These are phyloP conservation scores for Sinohyriopsis cumingii DNA, from an alignment of 2,888 invertebrate species.

Conservation along the genomic window DNA sequence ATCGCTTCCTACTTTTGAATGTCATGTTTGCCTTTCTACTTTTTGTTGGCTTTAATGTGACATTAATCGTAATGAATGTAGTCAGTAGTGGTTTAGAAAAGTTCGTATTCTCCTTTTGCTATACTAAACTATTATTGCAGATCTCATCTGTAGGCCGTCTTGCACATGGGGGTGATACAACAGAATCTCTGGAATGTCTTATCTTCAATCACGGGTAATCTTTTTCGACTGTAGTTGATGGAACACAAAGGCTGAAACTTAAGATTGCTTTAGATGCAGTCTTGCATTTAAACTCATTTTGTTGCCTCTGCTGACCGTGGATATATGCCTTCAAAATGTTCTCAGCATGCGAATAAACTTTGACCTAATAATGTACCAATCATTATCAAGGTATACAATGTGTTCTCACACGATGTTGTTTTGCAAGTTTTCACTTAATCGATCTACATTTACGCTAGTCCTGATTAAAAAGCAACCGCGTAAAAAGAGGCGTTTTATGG, in stretches of 20 bases:
- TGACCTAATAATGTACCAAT: neutral
- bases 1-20: too few species aligned
- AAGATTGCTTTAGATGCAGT: neutral
- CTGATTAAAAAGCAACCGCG: slow-evolving; percentile 5
- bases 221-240: slow-evolving; percentile 7
- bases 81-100: too few species aligned
- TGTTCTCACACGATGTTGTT: neutral
- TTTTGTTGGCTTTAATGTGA: too few species aligned
- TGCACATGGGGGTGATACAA: slow-evolving; percentile 12
- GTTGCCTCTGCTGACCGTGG: slow-evolving; percentile 5
- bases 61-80: too few species aligned
- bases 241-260: slow-evolving; percentile 4
- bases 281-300: neutral
- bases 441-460: neutral
- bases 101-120: too few species aligned
- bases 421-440: slow-evolving; percentile 4
- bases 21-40: too few species aligned
- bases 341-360: slow-evolving; percentile 6
- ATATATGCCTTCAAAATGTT: slow-evolving; percentile 1
- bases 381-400: neutral
- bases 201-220: neutral
- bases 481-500: slow-evolving; percentile 4
- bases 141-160: slow-evolving; percentile 9
- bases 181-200: slow-evolving; percentile 2
- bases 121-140: too few species aligned